phyloP scores from a whole-genome alignment of 2,888 invertebrate species.

The Drosophila engyochracea region DNA sequence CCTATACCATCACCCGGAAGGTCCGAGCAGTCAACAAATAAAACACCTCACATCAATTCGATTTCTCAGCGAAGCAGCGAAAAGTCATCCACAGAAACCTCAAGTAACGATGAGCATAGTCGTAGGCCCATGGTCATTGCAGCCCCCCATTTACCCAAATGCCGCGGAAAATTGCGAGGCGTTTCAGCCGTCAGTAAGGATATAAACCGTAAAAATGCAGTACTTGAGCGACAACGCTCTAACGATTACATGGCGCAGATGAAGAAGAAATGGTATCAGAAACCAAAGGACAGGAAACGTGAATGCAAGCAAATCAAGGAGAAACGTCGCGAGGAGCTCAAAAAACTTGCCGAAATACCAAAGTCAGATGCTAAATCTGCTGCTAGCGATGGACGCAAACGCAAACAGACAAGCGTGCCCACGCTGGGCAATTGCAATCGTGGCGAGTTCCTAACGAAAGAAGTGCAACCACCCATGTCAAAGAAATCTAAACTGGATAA shows the following conservation, averaged over 20 bases:
- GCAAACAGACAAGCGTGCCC: conserved; percentile 55
- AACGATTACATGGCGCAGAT: conserved; percentile 46
- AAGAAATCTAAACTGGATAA: conserved; percentile 50
- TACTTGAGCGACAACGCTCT: conserved; percentile 35
- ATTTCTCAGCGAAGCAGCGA: not conserved
- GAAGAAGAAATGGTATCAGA: conserved; percentile 80
- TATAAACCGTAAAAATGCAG: conserved; percentile 18
- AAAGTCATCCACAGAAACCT: not conserved
- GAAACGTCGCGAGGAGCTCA: conserved; percentile 76
- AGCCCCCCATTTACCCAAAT: conserved; percentile 75
- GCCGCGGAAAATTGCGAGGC: conserved; percentile 79
- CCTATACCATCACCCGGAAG: not conserved
- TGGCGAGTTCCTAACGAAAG: conserved; percentile 87
- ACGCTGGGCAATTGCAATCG: conserved; percentile 87
- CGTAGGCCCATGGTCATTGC: conserved; percentile 71
- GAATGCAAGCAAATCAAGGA: conserved; percentile 60
- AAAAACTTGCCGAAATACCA: conserved; percentile 72
- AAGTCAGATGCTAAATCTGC: not conserved
- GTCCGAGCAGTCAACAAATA: not conserved
- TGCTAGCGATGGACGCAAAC: conserved; percentile 6
- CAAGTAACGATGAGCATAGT: not conserved
- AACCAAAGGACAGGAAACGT: conserved; percentile 65
- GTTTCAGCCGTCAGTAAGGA: conserved; percentile 50
- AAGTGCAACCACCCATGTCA: conserved; percentile 10
- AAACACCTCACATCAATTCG: not conserved